Conservation (phyloP, 2,113 vertebrate genomes). For the Elaphurus davidianus region DNA sequence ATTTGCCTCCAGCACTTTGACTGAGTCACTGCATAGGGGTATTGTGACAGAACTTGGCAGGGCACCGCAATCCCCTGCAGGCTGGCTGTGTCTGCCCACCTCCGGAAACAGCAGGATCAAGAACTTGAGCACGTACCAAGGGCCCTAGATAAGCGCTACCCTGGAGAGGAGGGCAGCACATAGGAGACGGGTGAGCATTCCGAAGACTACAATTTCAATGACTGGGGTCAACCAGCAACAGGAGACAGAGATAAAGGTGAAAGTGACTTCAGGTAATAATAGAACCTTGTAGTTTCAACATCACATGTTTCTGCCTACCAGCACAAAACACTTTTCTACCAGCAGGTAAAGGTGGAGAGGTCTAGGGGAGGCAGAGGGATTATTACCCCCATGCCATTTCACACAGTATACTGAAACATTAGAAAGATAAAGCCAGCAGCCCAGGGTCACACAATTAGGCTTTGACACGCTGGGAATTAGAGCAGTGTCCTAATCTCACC, state of each 20-base stretch:
- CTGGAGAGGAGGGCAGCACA: not conserved
- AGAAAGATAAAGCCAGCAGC: conserved; percentile 64
- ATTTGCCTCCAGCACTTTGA: not conserved
- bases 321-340: conserved; percentile 60
- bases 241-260: conserved; percentile 56
- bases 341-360: conserved; percentile 59
- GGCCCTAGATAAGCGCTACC: conserved; percentile 16
- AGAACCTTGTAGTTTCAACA: conserved; percentile 55
- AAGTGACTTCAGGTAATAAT: conserved; percentile 44
- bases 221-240: conserved; percentile 61
- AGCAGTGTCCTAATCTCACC: conserved; percentile 71
- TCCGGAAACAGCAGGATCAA: conserved; percentile 6
- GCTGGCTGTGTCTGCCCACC: not conserved
- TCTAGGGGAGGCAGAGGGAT: conserved; percentile 48
- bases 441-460: conserved; percentile 71
- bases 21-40: not conserved
- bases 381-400: conserved; percentile 16
- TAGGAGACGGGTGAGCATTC: conserved; percentile 54
- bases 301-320: conserved; percentile 40
- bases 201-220: conserved; percentile 64
- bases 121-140: not conserved
- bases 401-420: conserved; percentile 23
- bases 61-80: not conserved
- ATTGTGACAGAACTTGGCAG: not conserved
- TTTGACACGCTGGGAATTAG: conserved; percentile 70